A percentile compares a stretch with the other conserved stretches of the same genome.
Evolutionary conservation across 2,797 vertebrate genomes (phyloP).

Genomic region (Lophius americanus): DNA sequence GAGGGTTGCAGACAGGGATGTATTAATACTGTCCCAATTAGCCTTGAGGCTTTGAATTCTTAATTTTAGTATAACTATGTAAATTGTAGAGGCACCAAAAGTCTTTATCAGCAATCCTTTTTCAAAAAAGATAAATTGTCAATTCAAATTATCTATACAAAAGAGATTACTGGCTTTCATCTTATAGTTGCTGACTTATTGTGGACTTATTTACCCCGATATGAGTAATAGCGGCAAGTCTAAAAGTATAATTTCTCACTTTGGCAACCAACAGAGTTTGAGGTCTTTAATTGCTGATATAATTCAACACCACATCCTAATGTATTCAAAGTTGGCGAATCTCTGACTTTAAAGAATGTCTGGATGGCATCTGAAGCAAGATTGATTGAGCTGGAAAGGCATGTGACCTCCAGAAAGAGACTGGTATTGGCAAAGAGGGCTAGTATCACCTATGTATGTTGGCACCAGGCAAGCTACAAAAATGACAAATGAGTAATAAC

Average conservation of each 20-base stretch:
- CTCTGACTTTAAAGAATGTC: neutral
- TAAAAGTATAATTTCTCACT: no score
- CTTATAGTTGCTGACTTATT: constrained; percentile 34
- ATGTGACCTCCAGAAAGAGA: no score
- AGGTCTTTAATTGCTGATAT: constrained; percentile 19
- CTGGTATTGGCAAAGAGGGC: no score
- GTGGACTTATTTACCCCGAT: no score
- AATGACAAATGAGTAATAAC: no score
- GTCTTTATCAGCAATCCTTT: constrained; percentile 52
- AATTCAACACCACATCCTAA: constrained; percentile 1
- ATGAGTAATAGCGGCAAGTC: no score
- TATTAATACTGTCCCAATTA: constrained; percentile 71
- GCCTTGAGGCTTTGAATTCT: constrained; percentile 55
- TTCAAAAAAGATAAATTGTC: constrained; percentile 11
- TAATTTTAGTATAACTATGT: constrained; percentile 55
- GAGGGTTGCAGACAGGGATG: constrained; percentile 27
- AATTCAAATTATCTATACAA: constrained; percentile 41
- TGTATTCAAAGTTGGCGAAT: neutral
- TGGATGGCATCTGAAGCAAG: no score
- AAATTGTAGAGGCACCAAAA: constrained; percentile 36
- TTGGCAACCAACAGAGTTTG: constrained; percentile 5
- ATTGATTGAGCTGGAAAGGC: no score
- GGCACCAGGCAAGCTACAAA: no score
- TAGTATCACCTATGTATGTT: no score
- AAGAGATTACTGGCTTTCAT: constrained; percentile 46